phyloP scores from a whole-genome alignment of 2,888 invertebrate genomes.

The Zonitis immaculata region DNA sequence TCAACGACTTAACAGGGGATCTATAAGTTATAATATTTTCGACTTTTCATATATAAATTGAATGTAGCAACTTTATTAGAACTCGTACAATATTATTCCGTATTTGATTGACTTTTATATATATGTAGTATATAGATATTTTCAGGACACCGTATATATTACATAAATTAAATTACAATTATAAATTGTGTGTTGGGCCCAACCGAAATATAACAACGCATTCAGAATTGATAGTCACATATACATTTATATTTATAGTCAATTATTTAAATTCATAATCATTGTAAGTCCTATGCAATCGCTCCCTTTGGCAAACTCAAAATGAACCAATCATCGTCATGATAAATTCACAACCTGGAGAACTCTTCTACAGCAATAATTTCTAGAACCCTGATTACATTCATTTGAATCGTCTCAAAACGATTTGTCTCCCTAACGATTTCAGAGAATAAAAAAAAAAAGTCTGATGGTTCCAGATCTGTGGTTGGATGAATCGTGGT shows the following conservation, averaged over 20 bases:
- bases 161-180: neutral
- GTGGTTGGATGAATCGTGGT: too few relatives aligned
- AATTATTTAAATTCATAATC: conserved; percentile 16
- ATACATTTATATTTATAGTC: conserved; percentile 15
- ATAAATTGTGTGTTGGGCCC: neutral
- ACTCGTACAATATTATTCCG: neutral
- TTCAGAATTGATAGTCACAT: conserved; percentile 15
- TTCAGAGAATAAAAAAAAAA: too few relatives aligned
- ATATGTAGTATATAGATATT: too few relatives aligned
- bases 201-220: conserved; percentile 8
- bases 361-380: too few relatives aligned
- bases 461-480: too few relatives aligned
- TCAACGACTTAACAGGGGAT: conserved; percentile 20
- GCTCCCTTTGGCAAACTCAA: conserved; percentile 12
- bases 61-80: neutral
- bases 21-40: conserved; percentile 15
- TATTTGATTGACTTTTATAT: neutral
- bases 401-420: too few relatives aligned
- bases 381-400: too few relatives aligned
- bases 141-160: too few relatives aligned
- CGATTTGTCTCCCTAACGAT: too few relatives aligned
- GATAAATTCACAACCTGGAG: neutral
- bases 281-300: conserved; percentile 3
- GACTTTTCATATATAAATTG: neutral
- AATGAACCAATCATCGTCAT: conserved; percentile 3